A percentile compares a stretch with the other conserved stretches of the same genome.
Conservation (phyloP, 2,888 invertebrate species). For the Drepana falcataria region DNA sequence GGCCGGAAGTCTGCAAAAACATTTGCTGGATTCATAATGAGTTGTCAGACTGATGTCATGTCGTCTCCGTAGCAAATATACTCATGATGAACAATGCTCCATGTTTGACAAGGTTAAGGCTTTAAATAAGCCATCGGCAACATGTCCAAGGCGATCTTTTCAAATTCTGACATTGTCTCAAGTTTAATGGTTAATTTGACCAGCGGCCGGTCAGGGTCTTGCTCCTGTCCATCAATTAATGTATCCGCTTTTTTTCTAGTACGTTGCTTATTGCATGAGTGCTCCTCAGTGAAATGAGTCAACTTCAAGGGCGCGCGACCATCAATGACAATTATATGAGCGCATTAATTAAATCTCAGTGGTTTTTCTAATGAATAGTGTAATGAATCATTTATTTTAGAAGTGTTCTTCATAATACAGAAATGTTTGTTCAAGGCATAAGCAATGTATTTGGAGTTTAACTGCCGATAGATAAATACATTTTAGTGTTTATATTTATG, state of each 20-base stretch:
- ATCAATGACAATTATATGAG: constrained; percentile 39
- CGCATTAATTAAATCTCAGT: constrained; percentile 32
- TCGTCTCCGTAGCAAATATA: constrained; percentile 36
- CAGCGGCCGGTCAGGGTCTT: constrained; percentile 57
- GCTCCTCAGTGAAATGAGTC: constrained; percentile 56
- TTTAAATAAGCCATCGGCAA: constrained; percentile 1
- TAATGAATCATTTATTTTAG: background rate
- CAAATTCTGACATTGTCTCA: background rate
- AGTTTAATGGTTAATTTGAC: constrained; percentile 26
- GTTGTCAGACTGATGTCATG: constrained; percentile 40
- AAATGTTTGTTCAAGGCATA: too few relatives aligned
- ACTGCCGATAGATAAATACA: too few relatives aligned
- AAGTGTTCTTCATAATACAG: background rate
- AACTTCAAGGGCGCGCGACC: constrained; percentile 55
- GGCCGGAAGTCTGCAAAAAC: constrained; percentile 52
- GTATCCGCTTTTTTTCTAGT: constrained; percentile 72
- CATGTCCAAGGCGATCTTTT: background rate
- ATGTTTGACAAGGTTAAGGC: constrained; percentile 33
- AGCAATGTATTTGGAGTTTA: too few relatives aligned
- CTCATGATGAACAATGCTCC: constrained; percentile 19
- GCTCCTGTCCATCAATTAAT: constrained; percentile 66
- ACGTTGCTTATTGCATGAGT: constrained; percentile 64
- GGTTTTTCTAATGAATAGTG: constrained; percentile 2
- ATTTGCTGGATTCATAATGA: constrained; percentile 42
- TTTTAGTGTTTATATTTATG: too few relatives aligned